Percentiles rank a stretch among this genome's conserved stretches.
phyloP scores from a whole-genome alignment of 2,113 vertebrate genomes.

The Mesoclemmys tuberculata region DNA sequence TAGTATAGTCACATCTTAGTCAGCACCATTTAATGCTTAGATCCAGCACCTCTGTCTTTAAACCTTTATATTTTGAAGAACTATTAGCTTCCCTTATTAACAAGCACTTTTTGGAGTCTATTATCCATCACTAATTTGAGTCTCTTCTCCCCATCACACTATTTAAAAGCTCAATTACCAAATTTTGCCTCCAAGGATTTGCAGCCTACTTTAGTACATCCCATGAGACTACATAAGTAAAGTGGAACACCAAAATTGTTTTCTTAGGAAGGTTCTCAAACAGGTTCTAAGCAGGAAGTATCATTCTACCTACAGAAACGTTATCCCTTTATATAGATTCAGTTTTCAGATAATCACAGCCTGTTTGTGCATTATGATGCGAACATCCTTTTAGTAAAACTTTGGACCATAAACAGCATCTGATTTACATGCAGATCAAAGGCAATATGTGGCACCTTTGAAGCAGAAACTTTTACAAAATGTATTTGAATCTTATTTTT shows the following conservation, averaged over 20 bases:
- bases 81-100: conserved; percentile 14
- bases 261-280: too few relatives aligned
- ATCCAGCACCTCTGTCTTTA: background rate
- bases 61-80: background rate
- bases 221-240: background rate
- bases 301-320: background rate
- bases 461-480: background rate
- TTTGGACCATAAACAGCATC: background rate
- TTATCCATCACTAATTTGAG: background rate
- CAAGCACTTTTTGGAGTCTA: background rate
- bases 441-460: background rate
- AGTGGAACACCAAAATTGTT: too few relatives aligned
- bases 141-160: background rate
- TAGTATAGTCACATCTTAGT: background rate
- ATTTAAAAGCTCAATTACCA: conserved; percentile 39
- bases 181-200: conserved; percentile 47
- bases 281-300: background rate
- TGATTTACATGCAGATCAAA: conserved; percentile 17
- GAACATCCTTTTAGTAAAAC: conserved; percentile 11
- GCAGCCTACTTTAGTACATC: background rate
- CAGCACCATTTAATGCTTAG: background rate
- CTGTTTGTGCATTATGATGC: background rate
- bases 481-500: background rate
- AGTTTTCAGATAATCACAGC: conserved; percentile 1
- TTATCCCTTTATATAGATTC: background rate